Evolutionary conservation across 2,113 vertebrate species (phyloP), one percentile per base, ranked within the genome.

Genomic region (Xiphias gladius): DNA sequence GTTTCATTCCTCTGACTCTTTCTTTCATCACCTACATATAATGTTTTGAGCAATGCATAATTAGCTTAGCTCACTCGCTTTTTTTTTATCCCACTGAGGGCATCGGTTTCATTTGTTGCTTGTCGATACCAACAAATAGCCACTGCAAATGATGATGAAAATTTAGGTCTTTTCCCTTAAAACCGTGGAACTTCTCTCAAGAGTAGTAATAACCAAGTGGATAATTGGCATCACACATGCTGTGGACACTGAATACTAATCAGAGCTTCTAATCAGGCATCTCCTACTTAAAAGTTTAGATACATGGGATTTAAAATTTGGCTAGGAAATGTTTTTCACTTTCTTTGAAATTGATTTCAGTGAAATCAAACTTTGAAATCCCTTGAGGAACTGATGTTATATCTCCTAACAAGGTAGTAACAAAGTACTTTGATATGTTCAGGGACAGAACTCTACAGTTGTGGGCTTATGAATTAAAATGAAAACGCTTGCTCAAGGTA

Each of bases 161-260:
- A 83, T 87, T 26, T 76, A 71, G 67, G 59, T 71, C 46, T 71
- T 86, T 87, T 80, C 69, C 54, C 55, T 63, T 83, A 82, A 89
- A 89, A 80, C 65, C 6, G 83, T 24, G 30, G 8, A 65, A 86
- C 87, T 84, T 70, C 79, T 91, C 82, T 87, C 79, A 79, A 81
- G 75, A 86, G 85, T 69, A 59, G 82, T 90, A 89, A 91, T 90
- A 85, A 92, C 89, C 86, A 68, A 28, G 73, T 39, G 64, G 86
- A 88, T 92, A 92, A 91, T 90, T 92, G 88, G 91, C 87, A 80
- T 83, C 57, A 32, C 73, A 79, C 82, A 86, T 61, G 84, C 91
- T 85, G 78, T 70, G 79, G 82, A 86, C 73, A 43, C 73, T 79
- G 87, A 91, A 92, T 91, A 85, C 86, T 88, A 92, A 93, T 86